phyloP scores from a whole-genome alignment of 2,797 vertebrate species.

The Galagoides demidoff region DNA sequence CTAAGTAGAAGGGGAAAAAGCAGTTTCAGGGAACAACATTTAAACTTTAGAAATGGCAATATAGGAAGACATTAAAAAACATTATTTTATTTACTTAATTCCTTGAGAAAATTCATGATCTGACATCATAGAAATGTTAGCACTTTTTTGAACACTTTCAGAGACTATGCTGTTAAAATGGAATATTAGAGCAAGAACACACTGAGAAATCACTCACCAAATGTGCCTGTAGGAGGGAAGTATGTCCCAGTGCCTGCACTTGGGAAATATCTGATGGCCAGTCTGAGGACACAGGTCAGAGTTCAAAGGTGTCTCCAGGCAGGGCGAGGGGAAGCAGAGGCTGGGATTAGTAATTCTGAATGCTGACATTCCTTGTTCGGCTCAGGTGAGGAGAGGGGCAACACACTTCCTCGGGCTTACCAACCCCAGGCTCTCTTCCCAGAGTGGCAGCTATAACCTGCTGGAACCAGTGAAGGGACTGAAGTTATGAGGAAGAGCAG shows the following conservation, averaged over 20 bases:
- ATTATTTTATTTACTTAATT: constrained; percentile 76
- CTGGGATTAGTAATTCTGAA: not conserved
- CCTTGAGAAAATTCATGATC: constrained; percentile 79
- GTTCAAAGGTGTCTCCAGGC: not conserved
- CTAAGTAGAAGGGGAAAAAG: not conserved
- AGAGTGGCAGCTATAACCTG: not conserved
- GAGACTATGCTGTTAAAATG: constrained; percentile 58
- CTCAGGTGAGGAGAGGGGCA: not conserved
- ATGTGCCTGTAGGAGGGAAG: constrained; percentile 64
- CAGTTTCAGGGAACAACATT: constrained; percentile 12
- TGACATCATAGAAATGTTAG: constrained; percentile 71
- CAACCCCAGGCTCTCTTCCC: not conserved
- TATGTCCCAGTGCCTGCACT: not conserved
- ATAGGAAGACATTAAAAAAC: constrained; percentile 37
- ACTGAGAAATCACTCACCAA: constrained; percentile 20
- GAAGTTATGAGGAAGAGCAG: not conserved
- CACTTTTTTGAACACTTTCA: constrained; percentile 74
- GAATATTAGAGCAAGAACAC: constrained; percentile 47
- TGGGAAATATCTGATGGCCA: not conserved
- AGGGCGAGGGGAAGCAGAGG: not conserved
- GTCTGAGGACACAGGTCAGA: not conserved
- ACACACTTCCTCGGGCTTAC: not conserved
- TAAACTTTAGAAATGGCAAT: constrained; percentile 58
- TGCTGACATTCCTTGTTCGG: not conserved
- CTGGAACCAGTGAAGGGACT: not conserved